Conservation (phyloP, 2,797 vertebrate genomes). For the Chelon auratus region DNA sequence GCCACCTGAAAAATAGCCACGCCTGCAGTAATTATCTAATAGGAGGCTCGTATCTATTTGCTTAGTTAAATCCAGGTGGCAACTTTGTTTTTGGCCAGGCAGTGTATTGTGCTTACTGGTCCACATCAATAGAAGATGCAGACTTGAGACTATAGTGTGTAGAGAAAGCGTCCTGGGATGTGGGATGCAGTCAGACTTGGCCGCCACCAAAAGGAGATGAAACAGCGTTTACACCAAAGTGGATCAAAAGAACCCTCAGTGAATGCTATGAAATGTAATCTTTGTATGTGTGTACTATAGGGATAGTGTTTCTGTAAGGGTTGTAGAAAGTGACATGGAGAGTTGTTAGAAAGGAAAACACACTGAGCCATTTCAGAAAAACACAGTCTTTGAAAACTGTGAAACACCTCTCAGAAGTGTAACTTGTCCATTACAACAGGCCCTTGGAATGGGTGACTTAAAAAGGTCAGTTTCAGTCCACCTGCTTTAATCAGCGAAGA, state of each 20-base stretch:
- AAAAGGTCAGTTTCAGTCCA: slow-evolving; percentile 22
- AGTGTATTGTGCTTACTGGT: too few species aligned
- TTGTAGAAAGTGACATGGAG: slow-evolving; percentile 20
- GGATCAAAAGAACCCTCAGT: slow-evolving; percentile 45
- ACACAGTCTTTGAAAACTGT: neutral
- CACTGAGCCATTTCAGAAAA: neutral
- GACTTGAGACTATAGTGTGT: too few species aligned
- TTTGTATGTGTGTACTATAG: neutral
- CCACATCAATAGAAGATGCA: too few species aligned
- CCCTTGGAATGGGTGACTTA: neutral
- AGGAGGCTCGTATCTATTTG: too few species aligned
- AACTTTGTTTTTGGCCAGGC: too few species aligned
- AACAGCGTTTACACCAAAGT: slow-evolving; percentile 29
- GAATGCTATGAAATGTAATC: slow-evolving; percentile 50
- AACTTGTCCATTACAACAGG: neutral
- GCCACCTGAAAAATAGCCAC: too few species aligned
- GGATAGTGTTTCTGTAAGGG: slow-evolving; percentile 17
- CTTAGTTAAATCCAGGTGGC: too few species aligned
- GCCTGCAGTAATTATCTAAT: too few species aligned
- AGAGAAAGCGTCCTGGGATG: too few species aligned
- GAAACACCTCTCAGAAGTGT: slow-evolving; percentile 20
- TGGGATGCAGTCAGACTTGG: too few species aligned
- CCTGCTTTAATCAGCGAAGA: slow-evolving; percentile 23
- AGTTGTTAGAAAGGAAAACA: neutral
- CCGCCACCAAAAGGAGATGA: too few species aligned